Evolutionary conservation across 2,888 invertebrate species (phyloP), one percentile per base, ranked within the genome.

Genomic region (Achlya flavicornis): DNA sequence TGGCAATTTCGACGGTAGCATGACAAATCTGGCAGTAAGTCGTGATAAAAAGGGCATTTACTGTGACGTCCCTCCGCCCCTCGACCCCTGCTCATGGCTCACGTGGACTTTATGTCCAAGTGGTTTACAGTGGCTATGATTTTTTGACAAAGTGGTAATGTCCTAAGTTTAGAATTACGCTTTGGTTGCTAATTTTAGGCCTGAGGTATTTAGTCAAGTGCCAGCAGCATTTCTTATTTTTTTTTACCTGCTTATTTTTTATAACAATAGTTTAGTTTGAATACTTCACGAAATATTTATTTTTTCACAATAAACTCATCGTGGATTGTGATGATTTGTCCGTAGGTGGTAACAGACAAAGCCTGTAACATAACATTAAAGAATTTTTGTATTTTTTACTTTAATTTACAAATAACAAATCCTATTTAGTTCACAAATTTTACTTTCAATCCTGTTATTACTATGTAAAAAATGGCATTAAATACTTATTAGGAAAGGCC

Each of bases 11-110:
- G 62, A 61, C 26, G 58, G 4, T 65, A 61, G 68, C 71, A 68
- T 73, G 72, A 73, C 73, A 77, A 76, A 79, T 78, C 73, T 69
- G 72, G 65, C 64, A 62, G 72, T 71, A 70, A 66, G 66, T 65
- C 66, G 70, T 72, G 77, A 79, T 77, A 77, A 77, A 78, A 77
- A 72, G 63, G 69, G 70, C 67, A 68, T 70, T 66, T 70, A 63
- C 59, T 66, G 65, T 63, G 71, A 63, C 72, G 70, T 65, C 61
- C 41, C 69, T 7, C 35, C 35, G 26, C 26, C 26, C 26, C 26
- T 26, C 26, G 1, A 2, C 26, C 1, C 2, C 26, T 26, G 62
- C 66, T 67, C 66, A 70, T 77, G 76, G 72, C 72, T 79, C 77
- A 76, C 68, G 66, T 67, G 68, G 74, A 71, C 69, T 75, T 74